Conservation (phyloP, 2,888 invertebrate genomes). For the Tenthredo livida region DNA sequence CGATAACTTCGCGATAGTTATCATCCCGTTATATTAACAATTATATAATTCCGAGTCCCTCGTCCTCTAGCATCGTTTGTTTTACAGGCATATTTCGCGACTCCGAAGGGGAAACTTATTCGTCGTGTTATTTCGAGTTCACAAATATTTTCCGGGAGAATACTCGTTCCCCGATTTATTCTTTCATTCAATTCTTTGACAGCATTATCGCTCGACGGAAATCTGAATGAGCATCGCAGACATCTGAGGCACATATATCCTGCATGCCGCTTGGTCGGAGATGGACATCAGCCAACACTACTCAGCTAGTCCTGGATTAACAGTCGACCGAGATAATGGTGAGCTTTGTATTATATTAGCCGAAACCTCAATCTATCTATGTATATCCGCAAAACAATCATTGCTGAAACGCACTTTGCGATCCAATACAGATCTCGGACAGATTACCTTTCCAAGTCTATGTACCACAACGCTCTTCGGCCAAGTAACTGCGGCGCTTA, state of each 20-base stretch:
- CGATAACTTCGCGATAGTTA: no score
- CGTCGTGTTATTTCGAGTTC: not conserved
- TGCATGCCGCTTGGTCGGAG: not conserved
- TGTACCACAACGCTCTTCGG: no score
- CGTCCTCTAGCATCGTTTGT: not conserved
- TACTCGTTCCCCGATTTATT: not conserved
- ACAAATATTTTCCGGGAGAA: not conserved
- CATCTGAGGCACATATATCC: not conserved
- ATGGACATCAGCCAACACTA: not conserved
- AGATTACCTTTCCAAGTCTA: no score
- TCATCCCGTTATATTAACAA: no score
- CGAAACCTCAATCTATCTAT: not conserved
- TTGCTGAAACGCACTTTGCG: no score
- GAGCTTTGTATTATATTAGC: not conserved
- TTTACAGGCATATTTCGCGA: slow-evolving; percentile 20
- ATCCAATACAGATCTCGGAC: no score
- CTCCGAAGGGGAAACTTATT: no score
- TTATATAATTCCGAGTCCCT: not conserved
- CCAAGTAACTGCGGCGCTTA: no score
- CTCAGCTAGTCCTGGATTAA: not conserved
- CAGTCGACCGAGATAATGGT: not conserved
- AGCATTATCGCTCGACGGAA: not conserved
- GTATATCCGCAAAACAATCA: no score
- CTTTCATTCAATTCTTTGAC: not conserved
- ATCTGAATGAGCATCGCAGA: not conserved